A percentile compares a stretch with the other conserved stretches of the same genome.
These are phyloP conservation scores for Polypterus senegalus DNA, from an alignment of 2,113 vertebrate species.

Conservation along the genomic window DNA sequence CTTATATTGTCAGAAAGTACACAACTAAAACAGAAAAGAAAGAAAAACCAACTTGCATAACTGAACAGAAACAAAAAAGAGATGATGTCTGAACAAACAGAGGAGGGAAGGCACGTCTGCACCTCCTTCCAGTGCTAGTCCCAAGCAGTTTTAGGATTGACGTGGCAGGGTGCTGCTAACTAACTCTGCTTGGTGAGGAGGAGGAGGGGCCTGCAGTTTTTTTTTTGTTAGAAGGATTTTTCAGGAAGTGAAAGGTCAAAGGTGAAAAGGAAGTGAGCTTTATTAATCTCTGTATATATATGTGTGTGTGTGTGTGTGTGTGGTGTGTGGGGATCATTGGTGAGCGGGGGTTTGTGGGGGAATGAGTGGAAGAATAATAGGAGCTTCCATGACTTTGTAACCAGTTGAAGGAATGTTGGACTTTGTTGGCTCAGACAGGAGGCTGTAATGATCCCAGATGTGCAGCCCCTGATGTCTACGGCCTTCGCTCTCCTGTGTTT, in stretches of 20 bases:
- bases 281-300: constrained; percentile 37
- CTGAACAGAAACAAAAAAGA: background rate
- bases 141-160: constrained; percentile 45
- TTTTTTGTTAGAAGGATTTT: constrained; percentile 33
- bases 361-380: constrained; percentile 31
- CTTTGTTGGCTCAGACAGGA: constrained; percentile 61
- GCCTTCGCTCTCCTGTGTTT: constrained; percentile 32
- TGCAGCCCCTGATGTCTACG: constrained; percentile 59
- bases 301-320: constrained; percentile 20
- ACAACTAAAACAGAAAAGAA: too few relatives aligned
- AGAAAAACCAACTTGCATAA: too few relatives aligned
- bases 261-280: constrained; percentile 71
- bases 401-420: constrained; percentile 65
- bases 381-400: constrained; percentile 64
- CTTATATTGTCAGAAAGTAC: too few relatives aligned
- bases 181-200: constrained; percentile 43
- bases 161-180: constrained; percentile 80
- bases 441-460: constrained; percentile 87
- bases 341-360: constrained; percentile 17
- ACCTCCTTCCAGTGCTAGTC: constrained; percentile 14
- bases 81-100: background rate
- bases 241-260: constrained; percentile 69
- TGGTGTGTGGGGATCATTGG: constrained; percentile 25
- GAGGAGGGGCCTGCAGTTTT: constrained; percentile 44
- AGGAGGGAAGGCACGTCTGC: constrained; percentile 1